Evolutionary conservation across 2,888 invertebrate species (phyloP), one percentile per base, ranked within the genome.

Genomic region (Oligia strigilis): DNA sequence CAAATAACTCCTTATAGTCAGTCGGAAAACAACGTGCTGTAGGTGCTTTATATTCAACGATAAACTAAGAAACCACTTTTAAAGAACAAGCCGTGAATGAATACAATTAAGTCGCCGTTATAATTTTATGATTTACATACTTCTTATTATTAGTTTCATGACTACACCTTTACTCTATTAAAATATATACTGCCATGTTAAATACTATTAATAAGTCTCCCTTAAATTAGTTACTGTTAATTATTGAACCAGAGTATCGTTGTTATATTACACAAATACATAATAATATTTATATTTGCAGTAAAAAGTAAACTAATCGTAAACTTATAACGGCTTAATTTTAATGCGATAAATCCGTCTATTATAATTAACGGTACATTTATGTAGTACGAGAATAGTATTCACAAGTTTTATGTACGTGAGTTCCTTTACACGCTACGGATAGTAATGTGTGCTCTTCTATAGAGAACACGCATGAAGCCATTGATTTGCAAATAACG

Each of bases 391-490:
- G 75, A 72, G 72, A 83, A 82, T 75, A 75, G 80, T 81, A 78
- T 79, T 80, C 87, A 76, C 84, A 87, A 74, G 81, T 82, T 75
- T 81, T 76, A 77, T 82, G 77, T 86, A 84, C 86, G 84, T 86
- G 81, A 86, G 84, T 88, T 88, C 86, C 84, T 85, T 86, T 82
- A 89, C 90, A 90, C 84, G 87, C 90, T 89, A 89, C 90, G 89
- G 90, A 86, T 80, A 74, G 75, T 75, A 78, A 71, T 80, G 79
- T 84, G 81, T 77, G 77, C 74, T 69, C 71, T 80, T 81, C 43
- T 87, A 69, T 77, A 79, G 49, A 70, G 77, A 64, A 49, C 60
- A 70, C 64, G 74, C 67, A 60, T 75, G 64, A 69, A 74, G 52
- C 70, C 73, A 80, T 80, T 82, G 58, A 77, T 81, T 81, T 88